These are phyloP conservation scores for Kryptolebias marmoratus DNA, from an alignment of 2,113 vertebrate species.

Conservation along the genomic window DNA sequence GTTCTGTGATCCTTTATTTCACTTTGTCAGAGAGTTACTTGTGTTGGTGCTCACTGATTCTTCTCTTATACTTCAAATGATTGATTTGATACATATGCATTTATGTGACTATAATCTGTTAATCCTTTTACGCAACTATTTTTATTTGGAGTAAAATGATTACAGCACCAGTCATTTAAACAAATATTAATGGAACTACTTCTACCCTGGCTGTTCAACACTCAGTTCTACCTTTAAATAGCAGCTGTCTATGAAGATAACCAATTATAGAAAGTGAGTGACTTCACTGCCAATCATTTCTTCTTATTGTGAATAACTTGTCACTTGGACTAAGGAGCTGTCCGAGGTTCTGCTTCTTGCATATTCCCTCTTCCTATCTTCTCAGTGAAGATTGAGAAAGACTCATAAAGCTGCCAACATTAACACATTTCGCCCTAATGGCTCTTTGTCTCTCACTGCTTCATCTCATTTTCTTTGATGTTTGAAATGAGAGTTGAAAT, in stretches of 20 bases:
- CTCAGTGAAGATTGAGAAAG: not conserved
- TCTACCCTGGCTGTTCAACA: no score
- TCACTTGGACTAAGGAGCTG: conserved; percentile 23
- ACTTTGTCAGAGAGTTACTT: not conserved
- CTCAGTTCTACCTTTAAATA: not conserved
- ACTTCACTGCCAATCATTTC: conserved; percentile 1
- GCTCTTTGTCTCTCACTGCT: conserved; percentile 7
- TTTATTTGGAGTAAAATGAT: no score
- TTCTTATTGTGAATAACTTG: conserved; percentile 3
- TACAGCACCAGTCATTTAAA: no score
- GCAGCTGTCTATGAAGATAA: no score
- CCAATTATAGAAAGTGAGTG: no score
- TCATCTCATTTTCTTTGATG: conserved; percentile 49
- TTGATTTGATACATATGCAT: no score
- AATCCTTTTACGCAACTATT: no score
- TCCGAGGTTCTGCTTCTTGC: conserved; percentile 7
- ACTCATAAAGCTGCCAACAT: conserved; percentile 21
- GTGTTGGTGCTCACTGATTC: not conserved
- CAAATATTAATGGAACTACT: no score
- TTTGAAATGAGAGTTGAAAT: conserved; percentile 57
- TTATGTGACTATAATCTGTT: no score
- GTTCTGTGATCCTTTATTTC: conserved; percentile 3
- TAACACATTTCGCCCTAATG: conserved; percentile 44
- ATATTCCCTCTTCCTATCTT: not conserved
- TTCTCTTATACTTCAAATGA: not conserved